Evolutionary conservation across 2,888 invertebrate species (phyloP), one percentile per base, ranked within the genome.

Genomic region (Troglohyphantes excavatus): DNA sequence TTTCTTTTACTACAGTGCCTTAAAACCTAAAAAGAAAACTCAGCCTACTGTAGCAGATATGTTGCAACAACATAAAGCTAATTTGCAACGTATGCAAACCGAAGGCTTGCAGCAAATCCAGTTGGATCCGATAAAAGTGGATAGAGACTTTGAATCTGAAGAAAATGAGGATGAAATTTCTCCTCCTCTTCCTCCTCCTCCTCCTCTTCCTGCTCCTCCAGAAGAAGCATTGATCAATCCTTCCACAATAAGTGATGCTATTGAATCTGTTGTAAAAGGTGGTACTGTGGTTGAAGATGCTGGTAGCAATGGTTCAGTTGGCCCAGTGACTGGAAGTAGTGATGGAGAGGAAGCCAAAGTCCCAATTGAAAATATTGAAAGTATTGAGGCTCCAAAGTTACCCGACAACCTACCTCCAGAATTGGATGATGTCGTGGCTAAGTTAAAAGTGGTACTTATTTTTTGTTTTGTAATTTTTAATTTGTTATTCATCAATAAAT

Each of bases 331-430:
- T 21, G 91, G 91, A 61, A 91, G 91, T 78, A 92, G 91, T 79
- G 92, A 92, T 83, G 91, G 92, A 75, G 92, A 92, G 19, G 90
- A 91, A 27, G 53, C 53, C 3, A 90, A 86, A 68, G 53, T 61
- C 26, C 33, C 61, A 17, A 39, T 67, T 27, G 75, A 78, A 46
- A 70, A 39, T 39, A 33, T 72, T n/a, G 86, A 86, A 67, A 76
- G 39, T 70, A 33, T 83, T 46, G 90, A 91, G 27, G 90, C 91
- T 39, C 91, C 91, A n/a, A 93, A 93, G 88, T 92, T 94, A 72
- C 95, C 95, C 6, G 93, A 94, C 0, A 93, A 93, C 88, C 93
- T 95, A 88, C 93, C 94, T 7, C 93, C 94, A 53, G 94, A 94
- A 59, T 92, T 95, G 82, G 93, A 93, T 90, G 93, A 94, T 72